These are phyloP conservation scores for Crepidodera aurea DNA, from an alignment of 2,888 invertebrate genomes.

Conservation along the genomic window DNA sequence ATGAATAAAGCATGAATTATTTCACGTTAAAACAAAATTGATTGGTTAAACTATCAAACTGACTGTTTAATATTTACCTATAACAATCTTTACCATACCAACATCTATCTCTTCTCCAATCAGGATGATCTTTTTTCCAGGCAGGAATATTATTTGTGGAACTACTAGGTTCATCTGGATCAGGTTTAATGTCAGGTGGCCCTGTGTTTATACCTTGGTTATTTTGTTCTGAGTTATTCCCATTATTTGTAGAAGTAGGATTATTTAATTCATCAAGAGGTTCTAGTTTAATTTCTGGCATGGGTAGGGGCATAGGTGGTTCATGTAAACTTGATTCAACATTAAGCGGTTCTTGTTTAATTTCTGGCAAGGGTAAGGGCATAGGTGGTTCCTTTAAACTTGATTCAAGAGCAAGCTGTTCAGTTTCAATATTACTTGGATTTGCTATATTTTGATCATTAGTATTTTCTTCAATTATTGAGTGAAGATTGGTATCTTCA, in stretches of 20 bases:
- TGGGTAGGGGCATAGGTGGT: neutral
- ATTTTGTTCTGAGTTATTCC: too few species aligned
- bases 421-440: neutral
- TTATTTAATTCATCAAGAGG: conserved; percentile 8
- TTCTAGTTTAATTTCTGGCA: neutral
- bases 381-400: neutral
- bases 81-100: conserved; percentile 72
- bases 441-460: too few species aligned
- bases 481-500: too few species aligned
- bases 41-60: too few species aligned
- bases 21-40: too few species aligned
- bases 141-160: conserved; percentile 19
- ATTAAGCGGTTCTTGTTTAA: neutral
- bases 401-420: neutral
- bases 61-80: conserved; percentile 66
- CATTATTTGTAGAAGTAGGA: conserved; percentile 3
- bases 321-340: neutral
- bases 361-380: neutral
- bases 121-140: conserved; percentile 25
- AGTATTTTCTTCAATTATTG: too few species aligned
- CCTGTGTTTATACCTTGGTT: conserved; percentile 28
- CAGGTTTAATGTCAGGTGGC: conserved; percentile 8
- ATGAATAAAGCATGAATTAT: too few species aligned
- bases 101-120: conserved; percentile 64
- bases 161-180: conserved; percentile 4